These are phyloP conservation scores for Clarias fuscus DNA, from an alignment of 2,797 vertebrate species.

Conservation along the genomic window DNA sequence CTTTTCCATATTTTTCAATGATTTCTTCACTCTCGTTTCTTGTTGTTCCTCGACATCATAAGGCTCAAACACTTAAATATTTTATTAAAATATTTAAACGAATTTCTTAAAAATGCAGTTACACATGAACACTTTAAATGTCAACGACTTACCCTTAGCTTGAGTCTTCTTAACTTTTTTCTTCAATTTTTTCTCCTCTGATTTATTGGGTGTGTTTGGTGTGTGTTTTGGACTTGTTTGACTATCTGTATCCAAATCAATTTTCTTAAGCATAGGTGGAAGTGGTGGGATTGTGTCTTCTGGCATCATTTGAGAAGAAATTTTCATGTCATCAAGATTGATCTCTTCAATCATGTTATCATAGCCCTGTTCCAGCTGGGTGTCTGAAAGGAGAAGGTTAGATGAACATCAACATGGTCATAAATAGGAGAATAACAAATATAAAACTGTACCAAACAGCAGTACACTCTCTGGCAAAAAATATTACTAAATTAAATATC, in stretches of 20 bases:
- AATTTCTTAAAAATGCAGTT: neutral
- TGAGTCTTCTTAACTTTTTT: constrained; percentile 69
- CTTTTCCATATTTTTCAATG: constrained; percentile 59
- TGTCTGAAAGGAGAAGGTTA: constrained; percentile 55
- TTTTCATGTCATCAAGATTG: constrained; percentile 65
- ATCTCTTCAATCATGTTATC: constrained; percentile 79
- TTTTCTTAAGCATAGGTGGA: constrained; percentile 58
- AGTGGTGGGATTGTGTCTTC: constrained; percentile 56
- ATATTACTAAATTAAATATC: too few species aligned
- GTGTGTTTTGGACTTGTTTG: constrained; percentile 52
- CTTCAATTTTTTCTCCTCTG: constrained; percentile 62
- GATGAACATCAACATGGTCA: neutral
- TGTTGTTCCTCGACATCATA: constrained; percentile 53
- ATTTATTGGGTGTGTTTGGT: constrained; percentile 43
- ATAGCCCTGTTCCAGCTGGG: constrained; percentile 69
- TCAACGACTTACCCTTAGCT: constrained; percentile 60
- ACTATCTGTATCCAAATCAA: constrained; percentile 61
- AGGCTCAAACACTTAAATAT: constrained; percentile 32
- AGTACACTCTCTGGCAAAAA: too few species aligned
- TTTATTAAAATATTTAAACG: neutral
- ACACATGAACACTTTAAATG: neutral
- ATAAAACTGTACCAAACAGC: neutral
- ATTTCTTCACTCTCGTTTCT: constrained; percentile 55
- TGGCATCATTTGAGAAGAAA: constrained; percentile 37
- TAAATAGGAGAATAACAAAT: neutral